Percentiles rank a stretch among this genome's conserved stretches.
phyloP scores from a whole-genome alignment of 2,888 invertebrate species.

The Globia sparganii region DNA sequence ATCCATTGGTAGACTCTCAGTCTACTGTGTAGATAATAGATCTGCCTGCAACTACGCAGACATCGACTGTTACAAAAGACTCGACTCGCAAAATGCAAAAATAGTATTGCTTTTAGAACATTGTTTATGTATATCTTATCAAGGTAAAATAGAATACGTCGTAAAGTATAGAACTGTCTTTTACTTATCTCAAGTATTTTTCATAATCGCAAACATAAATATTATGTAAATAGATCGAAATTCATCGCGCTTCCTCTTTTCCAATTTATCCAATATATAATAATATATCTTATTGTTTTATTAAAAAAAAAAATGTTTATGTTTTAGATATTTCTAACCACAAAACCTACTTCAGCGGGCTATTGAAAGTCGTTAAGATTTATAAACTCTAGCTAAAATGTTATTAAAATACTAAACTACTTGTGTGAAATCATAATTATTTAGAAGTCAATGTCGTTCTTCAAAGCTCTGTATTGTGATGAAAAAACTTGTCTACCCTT shows the following conservation, averaged over 20 bases:
- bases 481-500: not conserved
- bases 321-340: not conserved
- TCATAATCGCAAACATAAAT: slow-evolving; percentile 1
- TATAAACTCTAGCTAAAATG: not conserved
- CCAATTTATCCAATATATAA: not conserved
- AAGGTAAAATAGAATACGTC: not conserved
- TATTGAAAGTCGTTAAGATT: not conserved
- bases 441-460: not conserved
- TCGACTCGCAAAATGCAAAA: slow-evolving; percentile 31
- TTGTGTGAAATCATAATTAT: not conserved
- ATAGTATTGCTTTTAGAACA: slow-evolving; percentile 14
- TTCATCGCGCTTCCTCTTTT: not conserved
- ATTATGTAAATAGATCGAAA: not conserved
- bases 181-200: not conserved
- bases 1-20: slow-evolving; percentile 22
- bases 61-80: slow-evolving; percentile 30
- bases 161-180: not conserved
- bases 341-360: not conserved
- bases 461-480: not conserved
- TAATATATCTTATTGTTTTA: no score
- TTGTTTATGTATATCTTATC: not conserved
- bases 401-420: not conserved
- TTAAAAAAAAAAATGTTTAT: no score
- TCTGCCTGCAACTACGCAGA: slow-evolving; percentile 32
- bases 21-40: slow-evolving; percentile 45